Base-by-base conservation (phyloP, 2,113 vertebrate genomes). In the Python bivittatus region DNA sequence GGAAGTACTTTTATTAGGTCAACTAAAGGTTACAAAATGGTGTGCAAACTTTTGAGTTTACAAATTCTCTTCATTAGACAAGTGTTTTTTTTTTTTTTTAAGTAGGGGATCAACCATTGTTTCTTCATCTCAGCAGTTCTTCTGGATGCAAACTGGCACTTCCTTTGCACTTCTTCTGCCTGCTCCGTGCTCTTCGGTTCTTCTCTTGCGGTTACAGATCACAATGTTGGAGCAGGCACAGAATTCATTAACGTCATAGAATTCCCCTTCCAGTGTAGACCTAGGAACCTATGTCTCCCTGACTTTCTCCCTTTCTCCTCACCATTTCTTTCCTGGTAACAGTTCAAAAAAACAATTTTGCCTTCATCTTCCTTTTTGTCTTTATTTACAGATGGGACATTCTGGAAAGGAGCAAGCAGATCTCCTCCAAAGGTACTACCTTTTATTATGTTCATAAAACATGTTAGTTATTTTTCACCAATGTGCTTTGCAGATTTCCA, bases 381-480 rank as follows among this genome's bases (percentile, higher is more conserved):
- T 52, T 93, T 94, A 20, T 94, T 95, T 54, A 72, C 94, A 97
- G 97, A 48, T 54, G 52, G 11, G 38, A 86, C 72, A 29, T 61
- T 48, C 72, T 90, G 87, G 1, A 2, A 1, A 52, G 13, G 25
- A 6, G 48, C 29, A 25, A 42, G 88, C 92, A 22, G 88, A 92
- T 27, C 68, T 94, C 42, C 57, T 94, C 72, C 95, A 93, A 93
- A 97, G 97, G 97, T 97, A 95, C 92, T 23, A 54, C n/a, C 54
- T 84, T 89, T 84, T 60, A 64, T 29, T 33, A 54, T 54, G 9
- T 85, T 60, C 29, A 20, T 52, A 88, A 84, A 60, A 57, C 7
- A 85, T 54, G n/a, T 64, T 86, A 86, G 15, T 42, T 83, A 11
- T n/a, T 48, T 53, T 22, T 57, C 86, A 15, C 60, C 17, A 3